These are phyloP conservation scores for Fistularia tabacaria DNA, from an alignment of 2,797 vertebrate species.

Conservation along the genomic window DNA sequence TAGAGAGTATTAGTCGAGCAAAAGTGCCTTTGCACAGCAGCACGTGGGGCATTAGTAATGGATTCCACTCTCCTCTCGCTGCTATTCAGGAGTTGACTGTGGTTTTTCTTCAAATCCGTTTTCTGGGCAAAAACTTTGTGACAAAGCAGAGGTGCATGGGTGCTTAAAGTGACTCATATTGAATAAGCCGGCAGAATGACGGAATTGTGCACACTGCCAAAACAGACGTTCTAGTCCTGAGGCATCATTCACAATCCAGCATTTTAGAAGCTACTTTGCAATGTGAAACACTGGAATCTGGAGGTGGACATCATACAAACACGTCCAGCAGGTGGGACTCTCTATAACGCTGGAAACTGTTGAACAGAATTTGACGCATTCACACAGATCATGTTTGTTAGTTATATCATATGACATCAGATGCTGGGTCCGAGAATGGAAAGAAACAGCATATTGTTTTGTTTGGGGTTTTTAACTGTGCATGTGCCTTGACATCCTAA, in stretches of 20 bases:
- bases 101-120: conserved; percentile 38
- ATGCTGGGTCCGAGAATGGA: background rate
- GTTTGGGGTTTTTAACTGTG: background rate
- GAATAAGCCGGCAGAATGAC: conserved; percentile 5
- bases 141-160: conserved; percentile 42
- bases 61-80: conserved; percentile 23
- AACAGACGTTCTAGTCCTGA: background rate
- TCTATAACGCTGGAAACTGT: too few relatives aligned
- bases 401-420: too few relatives aligned
- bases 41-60: conserved; percentile 23
- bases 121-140: conserved; percentile 39
- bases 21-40: conserved; percentile 1
- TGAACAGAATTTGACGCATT: too few relatives aligned
- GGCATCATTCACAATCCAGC: too few relatives aligned
- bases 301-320: too few relatives aligned
- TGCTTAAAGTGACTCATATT: conserved; percentile 26
- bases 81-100: conserved; percentile 42
- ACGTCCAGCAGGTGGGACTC: too few relatives aligned
- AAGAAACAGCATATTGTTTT: conserved; percentile 19
- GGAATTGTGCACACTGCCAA: background rate
- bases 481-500: conserved; percentile 41
- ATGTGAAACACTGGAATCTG: too few relatives aligned
- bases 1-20: background rate
- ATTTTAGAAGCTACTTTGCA: too few relatives aligned
- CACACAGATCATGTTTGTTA: too few relatives aligned